Base-by-base conservation (phyloP, 2,113 vertebrate genomes). In the Silurus glanis region DNA sequence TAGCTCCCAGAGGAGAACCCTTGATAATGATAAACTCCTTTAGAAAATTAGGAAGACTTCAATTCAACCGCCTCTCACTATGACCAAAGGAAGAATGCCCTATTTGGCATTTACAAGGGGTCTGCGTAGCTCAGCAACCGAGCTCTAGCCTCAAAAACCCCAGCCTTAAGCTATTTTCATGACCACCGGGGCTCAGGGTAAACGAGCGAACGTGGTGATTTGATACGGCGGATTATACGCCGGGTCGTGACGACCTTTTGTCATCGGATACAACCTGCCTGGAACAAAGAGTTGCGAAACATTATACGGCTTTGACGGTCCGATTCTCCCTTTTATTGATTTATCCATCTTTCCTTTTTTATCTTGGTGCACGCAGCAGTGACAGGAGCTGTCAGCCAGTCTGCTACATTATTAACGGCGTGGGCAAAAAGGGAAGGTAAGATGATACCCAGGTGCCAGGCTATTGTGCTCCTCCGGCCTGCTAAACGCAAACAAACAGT, bases 371-470 rank as follows among this genome's bases (percentile, higher is more conserved):
- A 53, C 12, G n/a, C 23, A 10, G 25, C 81, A 58, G 64, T 88
- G 78, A 86, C 83, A 87, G 66, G 62, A 83, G 81, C 84, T 61
- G 87, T 89, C 75, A 80, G 78, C 45, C 37, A 37, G 62, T 88
- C 23, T 53, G 55, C 85, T 93, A 89, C 91, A 93, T 94, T 91
- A 94, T 93, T 94, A 51, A 94, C 80, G n/a, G 55, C 51, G 85
- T 91, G 79, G 89, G 90, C 85, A 87, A 67, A 78, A 51, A 71
- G 75, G 71, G 83, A 87, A 84, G 90, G 75, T 90, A 76, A 89
- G 64, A 84, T 79, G 76, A 85, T 67, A 78, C 23, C 14, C 19
- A 72, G 64, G 21, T 47, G 45, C 13, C 67, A 4, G 16, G 12
- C 13, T 72, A 19, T 62, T 55, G 74, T 71, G 47, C 67, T 45